Evolutionary conservation across 2,113 vertebrate species (phyloP).

Genomic region (Phycodurus eques): DNA sequence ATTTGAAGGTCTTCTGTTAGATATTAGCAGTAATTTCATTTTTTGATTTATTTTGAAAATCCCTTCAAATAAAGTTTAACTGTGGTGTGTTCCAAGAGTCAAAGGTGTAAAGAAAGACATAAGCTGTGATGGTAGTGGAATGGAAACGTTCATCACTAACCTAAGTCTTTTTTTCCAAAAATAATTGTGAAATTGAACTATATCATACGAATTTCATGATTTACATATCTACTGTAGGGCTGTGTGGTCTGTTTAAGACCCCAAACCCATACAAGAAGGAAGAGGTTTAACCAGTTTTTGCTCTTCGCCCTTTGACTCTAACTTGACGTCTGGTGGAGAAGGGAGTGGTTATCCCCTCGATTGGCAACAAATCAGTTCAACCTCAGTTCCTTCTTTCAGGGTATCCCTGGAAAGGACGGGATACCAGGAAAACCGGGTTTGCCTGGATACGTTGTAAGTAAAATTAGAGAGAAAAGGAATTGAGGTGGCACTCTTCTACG

Average conservation of each 20-base stretch:
- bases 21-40: background rate
- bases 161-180: conserved; percentile 5
- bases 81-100: conserved; percentile 44
- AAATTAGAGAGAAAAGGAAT: conserved; percentile 51
- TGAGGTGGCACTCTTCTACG: conserved; percentile 27
- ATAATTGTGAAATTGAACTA: background rate
- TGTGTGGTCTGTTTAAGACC: no score
- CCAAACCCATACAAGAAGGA: conserved; percentile 19
- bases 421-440: conserved; percentile 85
- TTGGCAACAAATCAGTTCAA: conserved; percentile 71
- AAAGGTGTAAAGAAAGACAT: conserved; percentile 36
- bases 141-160: conserved; percentile 9
- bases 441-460: conserved; percentile 83
- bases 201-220: background rate
- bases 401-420: conserved; percentile 89
- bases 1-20: conserved; percentile 63
- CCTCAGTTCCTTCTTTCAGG: conserved; percentile 82
- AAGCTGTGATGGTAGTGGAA: conserved; percentile 29
- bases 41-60: conserved; percentile 15
- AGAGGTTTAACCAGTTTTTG: conserved; percentile 30
- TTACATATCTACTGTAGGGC: background rate
- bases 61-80: conserved; percentile 69
- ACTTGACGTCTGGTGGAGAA: conserved; percentile 57
- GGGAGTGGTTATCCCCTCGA: conserved; percentile 60
- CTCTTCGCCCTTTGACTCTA: conserved; percentile 45